Evolutionary conservation across 2,888 invertebrate genomes (phyloP).

Genomic region (Thysanoteuthis rhombus): DNA sequence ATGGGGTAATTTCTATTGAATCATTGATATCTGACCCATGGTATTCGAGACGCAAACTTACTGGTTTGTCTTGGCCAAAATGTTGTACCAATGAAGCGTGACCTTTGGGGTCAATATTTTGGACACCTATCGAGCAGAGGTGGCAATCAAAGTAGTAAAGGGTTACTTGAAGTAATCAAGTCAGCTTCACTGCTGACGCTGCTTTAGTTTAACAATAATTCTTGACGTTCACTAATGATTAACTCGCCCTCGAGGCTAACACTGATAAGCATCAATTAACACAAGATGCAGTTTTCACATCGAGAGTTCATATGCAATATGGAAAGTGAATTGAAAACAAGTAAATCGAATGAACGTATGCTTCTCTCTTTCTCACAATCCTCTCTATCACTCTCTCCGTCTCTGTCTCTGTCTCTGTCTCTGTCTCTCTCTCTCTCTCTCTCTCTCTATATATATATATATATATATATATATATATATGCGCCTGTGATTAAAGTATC

Average conservation of each 20-base stretch:
- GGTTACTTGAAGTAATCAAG: not conserved
- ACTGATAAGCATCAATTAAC: not conserved
- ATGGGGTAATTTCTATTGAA: not conserved
- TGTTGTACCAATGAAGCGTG: not conserved
- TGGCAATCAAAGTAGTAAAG: not conserved
- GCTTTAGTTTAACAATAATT: not conserved
- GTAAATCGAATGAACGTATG: no score
- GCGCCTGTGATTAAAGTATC: no score
- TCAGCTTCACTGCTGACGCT: not conserved
- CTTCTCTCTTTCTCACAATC: no score
- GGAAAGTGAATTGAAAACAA: no score
- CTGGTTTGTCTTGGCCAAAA: not conserved
- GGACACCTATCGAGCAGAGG: not conserved
- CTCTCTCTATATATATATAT: no score
- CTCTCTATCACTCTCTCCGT: no score
- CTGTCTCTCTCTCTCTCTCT: no score
- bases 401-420: no score
- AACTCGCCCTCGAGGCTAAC: not conserved
- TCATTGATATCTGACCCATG: not conserved
- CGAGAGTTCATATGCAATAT: no score
- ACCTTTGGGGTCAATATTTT: not conserved
- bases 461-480: no score
- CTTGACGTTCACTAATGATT: not conserved
- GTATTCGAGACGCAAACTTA: not conserved
- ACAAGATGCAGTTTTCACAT: not conserved